Conservation (phyloP, 2,113 vertebrate genomes). For the Condylura cristata region DNA sequence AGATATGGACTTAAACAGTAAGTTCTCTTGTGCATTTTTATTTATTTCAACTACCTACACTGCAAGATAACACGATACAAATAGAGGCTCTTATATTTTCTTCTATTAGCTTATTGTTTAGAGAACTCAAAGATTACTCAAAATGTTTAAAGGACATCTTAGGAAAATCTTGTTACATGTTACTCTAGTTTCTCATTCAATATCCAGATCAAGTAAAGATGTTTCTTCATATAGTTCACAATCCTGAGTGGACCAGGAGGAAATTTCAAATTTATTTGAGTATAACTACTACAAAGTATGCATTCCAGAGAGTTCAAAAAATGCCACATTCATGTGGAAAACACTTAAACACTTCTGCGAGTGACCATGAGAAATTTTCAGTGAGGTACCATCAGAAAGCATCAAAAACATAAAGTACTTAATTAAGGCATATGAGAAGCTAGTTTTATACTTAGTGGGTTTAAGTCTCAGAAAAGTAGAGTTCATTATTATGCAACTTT, state of each 20-base stretch:
- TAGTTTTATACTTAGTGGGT: background rate
- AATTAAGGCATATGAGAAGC: background rate
- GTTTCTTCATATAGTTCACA: conserved; percentile 36
- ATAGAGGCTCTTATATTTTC: background rate
- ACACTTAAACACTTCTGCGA: background rate
- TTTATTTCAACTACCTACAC: background rate
- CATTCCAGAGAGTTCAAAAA: background rate
- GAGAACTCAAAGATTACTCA: conserved; percentile 31
- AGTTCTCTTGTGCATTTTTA: background rate
- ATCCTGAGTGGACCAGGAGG: background rate
- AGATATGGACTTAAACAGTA: conserved; percentile 2
- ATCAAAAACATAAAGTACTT: conserved; percentile 6
- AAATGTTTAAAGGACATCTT: conserved; percentile 27
- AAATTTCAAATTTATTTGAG: background rate
- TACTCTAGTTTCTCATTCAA: background rate
- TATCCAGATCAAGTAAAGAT: conserved; percentile 16
- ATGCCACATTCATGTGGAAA: conserved; percentile 9
- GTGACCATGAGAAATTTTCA: background rate
- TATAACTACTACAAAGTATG: conserved; percentile 39
- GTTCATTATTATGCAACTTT: conserved; percentile 36
- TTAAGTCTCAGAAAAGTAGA: conserved; percentile 21
- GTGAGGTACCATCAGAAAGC: background rate
- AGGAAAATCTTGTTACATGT: background rate
- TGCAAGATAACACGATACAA: background rate
- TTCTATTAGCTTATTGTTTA: background rate